Base-by-base conservation (phyloP, 2,113 vertebrate species). In the Hyperoodon ampullatus region DNA sequence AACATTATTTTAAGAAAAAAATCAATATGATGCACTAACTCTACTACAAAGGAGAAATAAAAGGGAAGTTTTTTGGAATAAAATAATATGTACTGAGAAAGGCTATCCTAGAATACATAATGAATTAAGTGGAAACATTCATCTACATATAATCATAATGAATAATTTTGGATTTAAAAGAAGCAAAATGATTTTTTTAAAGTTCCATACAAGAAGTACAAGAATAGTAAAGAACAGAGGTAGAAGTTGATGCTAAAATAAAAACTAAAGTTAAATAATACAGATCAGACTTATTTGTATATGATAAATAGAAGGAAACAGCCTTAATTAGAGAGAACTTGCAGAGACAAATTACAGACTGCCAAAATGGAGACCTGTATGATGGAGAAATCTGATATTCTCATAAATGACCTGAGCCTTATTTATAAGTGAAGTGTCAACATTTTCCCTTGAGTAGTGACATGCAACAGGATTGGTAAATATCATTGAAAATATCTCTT, bases 1-100 rank as follows among this genome's bases (percentile, higher is more conserved):
- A 96, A 84, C 26, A 96, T 96, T 95, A 92, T 75, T 89, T 77
- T 47, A 91, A 77, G 85, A 87, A 84, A 97, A 95, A 94, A 97
- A 94, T 95, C 87, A 87, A 94, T 94, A 96, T 2, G 24, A 35
- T 84, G 63, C 5, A 55, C 55, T 88, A 84, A 93, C 65, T 77
- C 2, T 82, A 88, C 82, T 89, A 61, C 75, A 93, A 94, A 91
- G 44, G 35, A 88, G 74, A 90, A 96, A 96, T 75, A 94, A 96
- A 95, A 94, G n/a, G 5, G 68, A 94, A 95, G 39, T 68, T 19
- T 61, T 82, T 72, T 26, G 3, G 90, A 97, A 91, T 96, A 95
- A 92, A 96, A 96, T 47, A 82, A 33, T 65, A 80, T 35, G 10
- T 94, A 82, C 30, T 58, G 19, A 88, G 65, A 89, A 88, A 90